These are phyloP conservation scores for Bibio marci DNA, from an alignment of 2,888 invertebrate species.

Conservation along the genomic window DNA sequence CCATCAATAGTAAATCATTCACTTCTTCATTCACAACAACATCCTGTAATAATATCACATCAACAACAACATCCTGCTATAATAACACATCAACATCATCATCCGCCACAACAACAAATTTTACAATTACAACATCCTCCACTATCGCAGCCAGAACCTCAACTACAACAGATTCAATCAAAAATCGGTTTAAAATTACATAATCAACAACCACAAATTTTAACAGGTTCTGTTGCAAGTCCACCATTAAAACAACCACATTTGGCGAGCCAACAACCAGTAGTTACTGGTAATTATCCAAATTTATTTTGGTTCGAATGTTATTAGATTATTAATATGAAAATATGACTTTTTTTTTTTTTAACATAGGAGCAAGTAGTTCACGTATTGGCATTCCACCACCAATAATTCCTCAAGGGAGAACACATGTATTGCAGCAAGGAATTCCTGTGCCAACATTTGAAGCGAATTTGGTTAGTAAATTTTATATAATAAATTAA, in stretches of 20 bases:
- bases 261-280: constrained; percentile 28
- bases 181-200: constrained; percentile 11
- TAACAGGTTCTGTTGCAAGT: constrained; percentile 36
- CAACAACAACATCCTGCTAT: neutral
- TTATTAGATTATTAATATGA: neutral
- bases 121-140: neutral
- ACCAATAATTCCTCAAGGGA: constrained; percentile 40
- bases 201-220: constrained; percentile 21
- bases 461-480: constrained; percentile 54
- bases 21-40: constrained; percentile 16
- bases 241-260: constrained; percentile 33
- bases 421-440: constrained; percentile 34
- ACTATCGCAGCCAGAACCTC: constrained; percentile 14
- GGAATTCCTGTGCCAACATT: constrained; percentile 42
- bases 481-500: constrained; percentile 1
- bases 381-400: constrained; percentile 38
- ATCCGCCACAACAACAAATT: constrained; percentile 3
- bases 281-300: constrained; percentile 26
- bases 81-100: no score
- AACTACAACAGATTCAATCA: constrained; percentile 18
- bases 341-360: neutral
- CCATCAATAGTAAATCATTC: constrained; percentile 15
- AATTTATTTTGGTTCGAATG: neutral
- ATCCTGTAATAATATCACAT: neutral
- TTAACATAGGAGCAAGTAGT: constrained; percentile 27